Percentiles rank a stretch among this genome's conserved stretches.
Evolutionary conservation across 1,140 invertebrate species (phyloP).

Genomic region (Latrodectus geometricus): DNA sequence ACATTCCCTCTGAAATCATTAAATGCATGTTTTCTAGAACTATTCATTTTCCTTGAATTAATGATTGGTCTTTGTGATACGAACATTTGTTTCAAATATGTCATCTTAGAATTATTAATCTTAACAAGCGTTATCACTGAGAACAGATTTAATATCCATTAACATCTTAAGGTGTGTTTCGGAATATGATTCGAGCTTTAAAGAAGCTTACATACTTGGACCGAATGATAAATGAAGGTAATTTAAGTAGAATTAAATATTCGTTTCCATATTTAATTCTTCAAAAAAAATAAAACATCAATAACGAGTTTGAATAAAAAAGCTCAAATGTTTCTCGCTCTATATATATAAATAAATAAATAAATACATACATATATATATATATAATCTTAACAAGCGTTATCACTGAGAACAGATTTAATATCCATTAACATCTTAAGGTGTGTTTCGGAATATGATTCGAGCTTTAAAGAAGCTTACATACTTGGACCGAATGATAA

Average conservation of each 20-base stretch:
- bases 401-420: conserved; percentile 30
- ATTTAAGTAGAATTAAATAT: no score
- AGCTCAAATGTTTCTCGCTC: no score
- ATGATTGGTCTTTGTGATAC: conserved; percentile 14
- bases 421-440: conserved; percentile 45
- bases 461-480: no score
- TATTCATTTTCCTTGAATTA: conserved; percentile 29
- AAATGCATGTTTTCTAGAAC: neutral
- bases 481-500: no score
- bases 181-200: no score
- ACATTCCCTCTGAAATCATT: conserved; percentile 4
- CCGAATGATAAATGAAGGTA: no score
- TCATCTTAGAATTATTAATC: conserved; percentile 23
- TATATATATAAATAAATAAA: no score
- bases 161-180: conserved; percentile 12
- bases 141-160: conserved; percentile 47
- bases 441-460: neutral
- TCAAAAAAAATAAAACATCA: no score
- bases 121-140: conserved; percentile 22
- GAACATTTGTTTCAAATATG: conserved; percentile 50
- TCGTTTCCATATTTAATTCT: no score
- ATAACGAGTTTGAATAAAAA: no score
- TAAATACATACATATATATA: no score
- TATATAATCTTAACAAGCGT: conserved; percentile 32
- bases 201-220: no score